These are phyloP conservation scores for Nyctibius bracteatus DNA, from an alignment of 2,113 vertebrate genomes.

Conservation along the genomic window DNA sequence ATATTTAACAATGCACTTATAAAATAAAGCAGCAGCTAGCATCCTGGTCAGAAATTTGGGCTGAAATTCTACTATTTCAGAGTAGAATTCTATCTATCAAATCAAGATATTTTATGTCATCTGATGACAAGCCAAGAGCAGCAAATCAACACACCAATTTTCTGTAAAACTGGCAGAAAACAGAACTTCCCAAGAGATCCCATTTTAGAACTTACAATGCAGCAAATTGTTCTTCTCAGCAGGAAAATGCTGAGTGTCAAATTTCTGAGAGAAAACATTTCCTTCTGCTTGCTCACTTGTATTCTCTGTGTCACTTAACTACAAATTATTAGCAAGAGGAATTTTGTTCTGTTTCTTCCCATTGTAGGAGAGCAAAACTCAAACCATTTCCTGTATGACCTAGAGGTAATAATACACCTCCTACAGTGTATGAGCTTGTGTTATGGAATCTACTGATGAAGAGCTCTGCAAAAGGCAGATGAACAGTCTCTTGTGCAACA, in stretches of 20 bases:
- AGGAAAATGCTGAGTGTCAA: neutral
- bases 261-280: neutral
- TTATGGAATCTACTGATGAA: neutral
- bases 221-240: neutral
- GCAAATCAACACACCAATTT: neutral
- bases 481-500: neutral
- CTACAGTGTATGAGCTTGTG: rapidly evolving
- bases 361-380: neutral
- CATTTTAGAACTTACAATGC: neutral
- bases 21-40: neutral
- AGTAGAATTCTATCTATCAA: neutral
- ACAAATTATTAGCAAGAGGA: neutral
- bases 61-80: neutral
- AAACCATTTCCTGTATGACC: neutral
- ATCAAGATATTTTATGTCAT: neutral
- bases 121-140: neutral
- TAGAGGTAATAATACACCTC: neutral
- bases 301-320: neutral
- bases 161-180: neutral
- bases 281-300: neutral
- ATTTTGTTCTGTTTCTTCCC: neutral
- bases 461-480: neutral
- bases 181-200: neutral
- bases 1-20: neutral
- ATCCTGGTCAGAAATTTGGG: neutral